Evolutionary conservation across 2,113 vertebrate genomes (phyloP).

Genomic region (Onychostruthus taczanowskii): DNA sequence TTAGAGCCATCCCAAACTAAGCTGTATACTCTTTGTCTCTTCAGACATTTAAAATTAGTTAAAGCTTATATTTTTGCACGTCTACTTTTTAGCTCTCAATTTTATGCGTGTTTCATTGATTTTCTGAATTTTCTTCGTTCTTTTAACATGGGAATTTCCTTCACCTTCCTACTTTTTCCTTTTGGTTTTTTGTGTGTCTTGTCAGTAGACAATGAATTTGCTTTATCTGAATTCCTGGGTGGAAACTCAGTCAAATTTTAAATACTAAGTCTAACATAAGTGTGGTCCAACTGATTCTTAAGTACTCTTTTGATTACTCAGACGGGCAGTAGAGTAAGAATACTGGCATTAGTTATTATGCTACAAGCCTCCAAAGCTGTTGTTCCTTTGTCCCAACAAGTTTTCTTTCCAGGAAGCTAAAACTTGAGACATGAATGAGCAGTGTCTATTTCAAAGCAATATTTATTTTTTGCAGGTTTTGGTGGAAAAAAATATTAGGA

Average conservation of each 20-base stretch:
- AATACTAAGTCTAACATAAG: not conserved
- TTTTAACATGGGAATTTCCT: not conserved
- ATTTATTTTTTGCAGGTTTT: not conserved
- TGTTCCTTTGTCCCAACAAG: not conserved
- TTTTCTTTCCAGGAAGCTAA: not conserved
- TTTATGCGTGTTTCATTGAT: not conserved
- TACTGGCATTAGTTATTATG: not conserved
- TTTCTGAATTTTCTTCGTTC: not conserved
- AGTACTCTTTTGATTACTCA: not conserved
- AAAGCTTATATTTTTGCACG: not conserved
- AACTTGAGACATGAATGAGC: not conserved
- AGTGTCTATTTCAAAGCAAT: not conserved
- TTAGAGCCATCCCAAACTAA: not conserved
- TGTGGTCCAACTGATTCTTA: not conserved
- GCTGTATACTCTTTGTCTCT: not conserved
- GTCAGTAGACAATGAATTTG: not conserved
- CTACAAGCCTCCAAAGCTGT: not conserved
- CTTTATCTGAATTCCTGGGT: not conserved
- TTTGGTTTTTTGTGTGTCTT: not conserved
- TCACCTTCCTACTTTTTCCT: not conserved
- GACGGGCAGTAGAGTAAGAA: not conserved
- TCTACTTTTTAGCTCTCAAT: not conserved
- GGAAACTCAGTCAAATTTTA: not conserved
- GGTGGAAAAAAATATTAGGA: not conserved
- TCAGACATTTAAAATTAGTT: not conserved